These are phyloP conservation scores for Penelope pileata DNA, from an alignment of 2,113 vertebrate genomes.

Conservation along the genomic window DNA sequence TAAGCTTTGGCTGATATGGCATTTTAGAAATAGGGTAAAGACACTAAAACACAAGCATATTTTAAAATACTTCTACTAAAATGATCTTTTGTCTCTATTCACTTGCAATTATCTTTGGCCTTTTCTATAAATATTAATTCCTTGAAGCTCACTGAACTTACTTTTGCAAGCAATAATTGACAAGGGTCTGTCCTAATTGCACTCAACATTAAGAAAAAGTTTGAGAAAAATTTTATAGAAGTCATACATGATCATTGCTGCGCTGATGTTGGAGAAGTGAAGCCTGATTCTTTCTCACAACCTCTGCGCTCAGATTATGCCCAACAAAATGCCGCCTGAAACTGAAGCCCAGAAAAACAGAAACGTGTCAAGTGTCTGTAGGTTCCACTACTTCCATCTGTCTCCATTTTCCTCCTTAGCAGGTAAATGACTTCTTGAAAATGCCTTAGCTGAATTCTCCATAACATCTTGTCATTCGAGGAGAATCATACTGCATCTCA, in stretches of 20 bases:
- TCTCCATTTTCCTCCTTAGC: not conserved
- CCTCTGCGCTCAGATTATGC: not conserved
- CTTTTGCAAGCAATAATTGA: not conserved
- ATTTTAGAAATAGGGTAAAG: not conserved
- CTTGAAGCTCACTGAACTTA: not conserved
- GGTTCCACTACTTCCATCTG: not conserved
- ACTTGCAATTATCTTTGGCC: not conserved
- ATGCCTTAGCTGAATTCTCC: not conserved
- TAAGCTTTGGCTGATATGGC: not conserved
- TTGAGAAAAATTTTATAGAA: not conserved
- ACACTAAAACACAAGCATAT: not conserved
- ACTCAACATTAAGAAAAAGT: not conserved
- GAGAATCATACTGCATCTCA: not conserved
- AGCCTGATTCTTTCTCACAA: not conserved
- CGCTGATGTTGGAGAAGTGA: not conserved
- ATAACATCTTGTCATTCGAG: not conserved
- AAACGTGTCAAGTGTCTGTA: not conserved
- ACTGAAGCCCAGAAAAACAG: not conserved
- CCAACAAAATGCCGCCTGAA: not conserved
- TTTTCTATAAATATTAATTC: slow-evolving; percentile 5
- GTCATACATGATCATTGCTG: not conserved
- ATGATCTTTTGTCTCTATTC: not conserved
- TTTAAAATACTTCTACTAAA: not conserved
- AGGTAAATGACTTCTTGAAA: not conserved
- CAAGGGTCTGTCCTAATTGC: not conserved